These are phyloP conservation scores for Himalopsyche japonica DNA, from an alignment of 2,888 invertebrate species.

Conservation along the genomic window DNA sequence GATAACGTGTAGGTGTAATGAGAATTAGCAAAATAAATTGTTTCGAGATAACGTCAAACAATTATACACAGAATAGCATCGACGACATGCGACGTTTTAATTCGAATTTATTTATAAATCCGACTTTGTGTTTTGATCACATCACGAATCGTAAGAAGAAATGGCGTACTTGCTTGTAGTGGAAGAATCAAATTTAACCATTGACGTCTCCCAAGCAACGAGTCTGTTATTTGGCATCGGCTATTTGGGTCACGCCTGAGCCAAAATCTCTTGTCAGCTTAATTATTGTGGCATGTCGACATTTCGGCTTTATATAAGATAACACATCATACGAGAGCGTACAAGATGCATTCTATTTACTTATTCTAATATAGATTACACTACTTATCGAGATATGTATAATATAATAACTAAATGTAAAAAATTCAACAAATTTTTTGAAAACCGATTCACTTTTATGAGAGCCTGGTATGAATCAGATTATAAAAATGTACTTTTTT, in stretches of 20 bases:
- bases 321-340: constrained; percentile 20
- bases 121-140: not conserved
- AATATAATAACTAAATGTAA: no score
- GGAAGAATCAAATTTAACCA: constrained; percentile 35
- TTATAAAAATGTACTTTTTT: no score
- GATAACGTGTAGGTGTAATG: no score
- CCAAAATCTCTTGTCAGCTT: constrained; percentile 39
- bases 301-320: constrained; percentile 39
- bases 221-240: constrained; percentile 31
- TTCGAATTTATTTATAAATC: not conserved
- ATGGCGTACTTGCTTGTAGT: constrained; percentile 3
- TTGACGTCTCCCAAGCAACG: constrained; percentile 26
- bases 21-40: not conserved
- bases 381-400: no score
- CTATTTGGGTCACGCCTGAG: constrained; percentile 38
- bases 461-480: no score
- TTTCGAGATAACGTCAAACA: not conserved
- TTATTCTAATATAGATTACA: no score
- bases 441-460: no score
- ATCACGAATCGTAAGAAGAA: not conserved
- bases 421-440: no score
- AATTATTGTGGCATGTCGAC: constrained; percentile 41
- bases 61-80: not conserved
- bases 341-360: not conserved
- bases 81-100: not conserved